phyloP scores from a whole-genome alignment of 2,797 vertebrate species.

The Psittacula echo region DNA sequence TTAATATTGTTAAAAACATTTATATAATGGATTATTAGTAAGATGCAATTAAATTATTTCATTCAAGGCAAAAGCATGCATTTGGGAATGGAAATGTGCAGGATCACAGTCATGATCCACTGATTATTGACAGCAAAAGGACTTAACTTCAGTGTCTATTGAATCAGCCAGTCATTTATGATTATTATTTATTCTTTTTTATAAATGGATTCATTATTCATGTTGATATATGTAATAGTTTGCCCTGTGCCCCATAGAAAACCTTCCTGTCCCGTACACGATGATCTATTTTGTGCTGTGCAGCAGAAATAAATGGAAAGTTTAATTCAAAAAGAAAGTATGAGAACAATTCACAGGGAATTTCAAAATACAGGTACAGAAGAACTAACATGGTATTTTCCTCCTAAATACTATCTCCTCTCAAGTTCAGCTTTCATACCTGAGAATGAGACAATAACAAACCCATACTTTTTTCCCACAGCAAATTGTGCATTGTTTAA shows the following conservation, averaged over 20 bases:
- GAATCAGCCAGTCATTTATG: conserved; percentile 24
- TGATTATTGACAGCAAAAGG: conserved; percentile 16
- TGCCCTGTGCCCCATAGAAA: not conserved
- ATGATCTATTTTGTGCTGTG: not conserved
- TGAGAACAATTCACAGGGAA: not conserved
- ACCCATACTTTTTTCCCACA: not conserved
- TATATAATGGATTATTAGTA: not conserved
- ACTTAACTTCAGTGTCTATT: conserved; percentile 16
- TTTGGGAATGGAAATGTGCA: not conserved
- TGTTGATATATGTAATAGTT: not conserved
- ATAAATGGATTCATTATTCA: conserved; percentile 16
- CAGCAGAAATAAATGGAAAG: not conserved
- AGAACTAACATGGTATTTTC: not conserved
- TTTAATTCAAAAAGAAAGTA: not conserved
- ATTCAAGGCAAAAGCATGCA: not conserved
- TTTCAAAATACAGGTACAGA: not conserved
- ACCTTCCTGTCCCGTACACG: not conserved
- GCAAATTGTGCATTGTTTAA: not conserved
- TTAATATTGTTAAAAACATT: not conserved
- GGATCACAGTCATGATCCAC: not conserved
- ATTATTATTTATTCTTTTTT: conserved; percentile 54
- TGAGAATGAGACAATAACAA: not conserved
- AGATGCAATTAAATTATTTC: not conserved
- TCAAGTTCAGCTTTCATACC: not conserved
- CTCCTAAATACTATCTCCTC: not conserved